Evolutionary conservation across 1,140 invertebrate genomes (phyloP).

Genomic region (Aplysia californica): DNA sequence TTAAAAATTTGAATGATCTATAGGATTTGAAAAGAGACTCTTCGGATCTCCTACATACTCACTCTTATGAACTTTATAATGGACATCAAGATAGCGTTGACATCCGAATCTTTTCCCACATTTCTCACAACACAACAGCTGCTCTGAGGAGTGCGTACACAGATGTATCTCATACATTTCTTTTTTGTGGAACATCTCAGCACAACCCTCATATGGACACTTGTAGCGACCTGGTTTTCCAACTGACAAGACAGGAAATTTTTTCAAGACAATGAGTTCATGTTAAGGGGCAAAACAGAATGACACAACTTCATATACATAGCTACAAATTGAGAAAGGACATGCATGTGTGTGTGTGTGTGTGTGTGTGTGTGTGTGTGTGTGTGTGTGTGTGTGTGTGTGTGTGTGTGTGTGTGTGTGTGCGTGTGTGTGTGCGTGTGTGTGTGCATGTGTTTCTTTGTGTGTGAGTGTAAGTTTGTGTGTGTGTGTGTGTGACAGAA

Average conservation of each 20-base stretch:
- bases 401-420: background rate
- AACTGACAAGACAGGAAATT: background rate
- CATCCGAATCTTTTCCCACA: constrained; percentile 21
- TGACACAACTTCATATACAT: background rate
- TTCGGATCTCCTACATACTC: background rate
- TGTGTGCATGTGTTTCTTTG: background rate
- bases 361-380: background rate
- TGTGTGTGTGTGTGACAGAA: background rate
- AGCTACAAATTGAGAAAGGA: background rate
- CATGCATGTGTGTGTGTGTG: background rate
- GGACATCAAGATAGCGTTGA: constrained; percentile 22
- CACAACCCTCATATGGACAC: constrained; percentile 2
- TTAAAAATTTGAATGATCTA: background rate
- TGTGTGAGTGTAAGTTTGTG: background rate
- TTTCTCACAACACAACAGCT: constrained; percentile 15
- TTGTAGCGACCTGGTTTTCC: constrained; percentile 5
- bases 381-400: background rate
- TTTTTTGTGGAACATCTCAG: background rate
- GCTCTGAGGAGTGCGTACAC: constrained; percentile 2
- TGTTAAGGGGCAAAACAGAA: background rate
- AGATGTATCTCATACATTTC: constrained; percentile 15
- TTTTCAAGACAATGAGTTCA: background rate
- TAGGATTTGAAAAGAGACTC: background rate
- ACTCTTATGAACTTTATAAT: constrained; percentile 13
- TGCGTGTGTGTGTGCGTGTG: background rate